phyloP scores from a whole-genome alignment of 2,113 vertebrate genomes.

The Limnothrissa miodon region DNA sequence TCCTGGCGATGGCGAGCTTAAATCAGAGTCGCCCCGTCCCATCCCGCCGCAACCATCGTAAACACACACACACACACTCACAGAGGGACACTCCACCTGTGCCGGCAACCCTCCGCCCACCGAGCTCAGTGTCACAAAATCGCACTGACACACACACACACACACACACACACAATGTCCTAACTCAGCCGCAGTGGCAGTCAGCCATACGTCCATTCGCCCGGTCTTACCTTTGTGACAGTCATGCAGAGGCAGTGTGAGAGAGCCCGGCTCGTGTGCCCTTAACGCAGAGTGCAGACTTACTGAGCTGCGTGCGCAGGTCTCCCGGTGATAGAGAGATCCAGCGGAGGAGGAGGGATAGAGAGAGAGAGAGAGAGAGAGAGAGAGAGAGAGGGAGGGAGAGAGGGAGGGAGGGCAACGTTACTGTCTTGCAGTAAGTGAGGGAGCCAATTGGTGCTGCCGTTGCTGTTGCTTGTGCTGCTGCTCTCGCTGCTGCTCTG shows the following conservation, averaged over 20 bases:
- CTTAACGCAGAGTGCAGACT: conserved; percentile 57
- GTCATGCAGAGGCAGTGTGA: conserved; percentile 84
- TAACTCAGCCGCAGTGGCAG: conserved; percentile 23
- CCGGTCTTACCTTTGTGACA: conserved; percentile 86
- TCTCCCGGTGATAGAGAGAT: conserved; percentile 7
- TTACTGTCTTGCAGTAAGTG: conserved; percentile 56
- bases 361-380: background rate
- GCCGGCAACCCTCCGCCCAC: conserved; percentile 23
- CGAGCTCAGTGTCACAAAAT: conserved; percentile 34
- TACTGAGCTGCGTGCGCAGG: conserved; percentile 16
- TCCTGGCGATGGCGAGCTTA: background rate
- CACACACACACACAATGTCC: conserved; percentile 25
- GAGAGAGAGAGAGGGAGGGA: conserved; percentile 6
- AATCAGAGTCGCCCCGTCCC: conserved; percentile 20
- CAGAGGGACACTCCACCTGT: conserved; percentile 13
- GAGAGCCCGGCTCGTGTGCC: conserved; percentile 67
- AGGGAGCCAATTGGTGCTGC: conserved; percentile 38
- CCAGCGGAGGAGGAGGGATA: background rate
- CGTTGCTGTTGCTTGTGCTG: conserved; percentile 42
- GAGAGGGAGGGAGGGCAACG: conserved; percentile 62
- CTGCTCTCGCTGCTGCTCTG: conserved; percentile 36
- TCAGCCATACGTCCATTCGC: background rate
- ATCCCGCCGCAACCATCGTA: conserved; percentile 11
- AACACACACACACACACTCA: background rate
- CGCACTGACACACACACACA: conserved; percentile 28